A percentile compares a stretch with the other conserved stretches of the same genome.
These are phyloP conservation scores for Lochmaea crataegi DNA, from an alignment of 2,888 invertebrate genomes.

Conservation along the genomic window DNA sequence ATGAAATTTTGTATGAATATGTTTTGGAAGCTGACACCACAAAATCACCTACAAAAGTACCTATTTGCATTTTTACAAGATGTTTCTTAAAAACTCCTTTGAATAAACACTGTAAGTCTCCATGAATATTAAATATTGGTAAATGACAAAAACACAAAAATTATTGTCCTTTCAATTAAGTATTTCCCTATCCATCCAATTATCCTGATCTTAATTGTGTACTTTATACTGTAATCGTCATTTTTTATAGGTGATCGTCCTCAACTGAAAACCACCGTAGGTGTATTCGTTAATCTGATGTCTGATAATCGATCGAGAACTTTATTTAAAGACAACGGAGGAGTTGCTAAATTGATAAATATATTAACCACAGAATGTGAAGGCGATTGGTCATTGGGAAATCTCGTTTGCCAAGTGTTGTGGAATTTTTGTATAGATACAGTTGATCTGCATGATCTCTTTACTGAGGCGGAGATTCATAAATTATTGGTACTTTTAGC, in stretches of 20 bases:
- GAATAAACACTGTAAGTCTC: too few species aligned
- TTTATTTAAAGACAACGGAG: conserved; percentile 68
- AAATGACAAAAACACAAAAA: too few species aligned
- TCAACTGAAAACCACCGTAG: conserved; percentile 81
- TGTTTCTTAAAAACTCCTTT: too few species aligned
- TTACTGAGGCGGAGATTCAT: conserved; percentile 68
- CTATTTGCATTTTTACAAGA: too few species aligned
- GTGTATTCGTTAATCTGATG: conserved; percentile 85
- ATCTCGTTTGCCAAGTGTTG: conserved; percentile 79
- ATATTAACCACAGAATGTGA: conserved; percentile 71
- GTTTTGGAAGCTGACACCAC: too few species aligned
- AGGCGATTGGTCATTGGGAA: conserved; percentile 77
- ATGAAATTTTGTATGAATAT: too few species aligned
- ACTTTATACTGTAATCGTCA: background rate
- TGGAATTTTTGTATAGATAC: conserved; percentile 77
- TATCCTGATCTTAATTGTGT: too few species aligned
- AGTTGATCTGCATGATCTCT: conserved; percentile 65
- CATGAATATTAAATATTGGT: too few species aligned
- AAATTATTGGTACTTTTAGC: conserved; percentile 68
- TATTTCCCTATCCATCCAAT: too few species aligned
- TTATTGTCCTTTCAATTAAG: too few species aligned
- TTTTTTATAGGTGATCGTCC: conserved; percentile 70
- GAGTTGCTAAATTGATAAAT: conserved; percentile 67
- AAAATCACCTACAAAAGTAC: too few species aligned
- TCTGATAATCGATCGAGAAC: conserved; percentile 70